Evolutionary conservation across 2,888 invertebrate species (phyloP).

Genomic region (Caenorhabditis parvicauda): DNA sequence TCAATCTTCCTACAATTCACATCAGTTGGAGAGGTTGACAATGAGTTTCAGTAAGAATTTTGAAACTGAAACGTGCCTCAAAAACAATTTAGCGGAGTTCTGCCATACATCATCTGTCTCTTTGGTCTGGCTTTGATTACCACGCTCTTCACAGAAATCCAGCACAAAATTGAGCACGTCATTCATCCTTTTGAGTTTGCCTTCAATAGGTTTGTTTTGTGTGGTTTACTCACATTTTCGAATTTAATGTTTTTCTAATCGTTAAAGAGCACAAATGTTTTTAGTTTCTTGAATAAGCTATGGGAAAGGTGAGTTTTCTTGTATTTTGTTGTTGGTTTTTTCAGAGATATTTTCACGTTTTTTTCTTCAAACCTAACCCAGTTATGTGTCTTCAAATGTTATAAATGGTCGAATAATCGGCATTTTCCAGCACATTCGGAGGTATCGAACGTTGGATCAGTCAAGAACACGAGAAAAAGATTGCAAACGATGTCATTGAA

Average conservation of each 20-base stretch:
- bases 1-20: slow-evolving; percentile 52
- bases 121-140: slow-evolving; percentile 44
- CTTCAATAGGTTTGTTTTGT: slow-evolving; percentile 30
- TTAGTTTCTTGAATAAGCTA: too few relatives aligned
- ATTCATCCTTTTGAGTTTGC: slow-evolving; percentile 45
- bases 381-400: too few relatives aligned
- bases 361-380: too few relatives aligned
- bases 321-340: too few relatives aligned
- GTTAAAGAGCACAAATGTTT: too few relatives aligned
- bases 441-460: slow-evolving; percentile 23
- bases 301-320: too few relatives aligned
- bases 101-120: slow-evolving; percentile 41
- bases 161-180: slow-evolving; percentile 45
- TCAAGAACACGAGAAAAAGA: slow-evolving; percentile 20
- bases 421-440: slow-evolving; percentile 14
- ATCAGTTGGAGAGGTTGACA: slow-evolving; percentile 50
- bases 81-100: slow-evolving; percentile 30
- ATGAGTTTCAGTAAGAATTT: slow-evolving; percentile 35
- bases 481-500: slow-evolving; percentile 13
- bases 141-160: slow-evolving; percentile 44
- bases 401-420: too few relatives aligned
- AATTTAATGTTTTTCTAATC: background rate
- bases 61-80: background rate
- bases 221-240: too few relatives aligned
- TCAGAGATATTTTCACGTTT: too few relatives aligned